A percentile compares a stretch with the other conserved stretches of the same genome.
phyloP scores from a whole-genome alignment of 2,113 vertebrate species.

The Eudyptes chrysolophus region DNA sequence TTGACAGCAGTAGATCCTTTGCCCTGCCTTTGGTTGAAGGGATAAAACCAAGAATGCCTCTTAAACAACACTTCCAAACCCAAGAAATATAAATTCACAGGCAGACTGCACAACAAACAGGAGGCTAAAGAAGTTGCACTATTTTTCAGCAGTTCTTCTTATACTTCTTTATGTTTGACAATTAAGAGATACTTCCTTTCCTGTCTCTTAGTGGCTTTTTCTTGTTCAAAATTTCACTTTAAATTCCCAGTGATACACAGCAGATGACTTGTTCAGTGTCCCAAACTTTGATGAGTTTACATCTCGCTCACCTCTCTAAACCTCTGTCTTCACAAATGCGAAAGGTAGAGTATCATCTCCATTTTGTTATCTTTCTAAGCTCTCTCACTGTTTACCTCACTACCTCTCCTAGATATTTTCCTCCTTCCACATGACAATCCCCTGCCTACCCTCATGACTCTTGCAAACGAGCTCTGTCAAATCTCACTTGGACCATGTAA shows the following conservation, averaged over 20 bases:
- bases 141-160: background rate
- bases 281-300: background rate
- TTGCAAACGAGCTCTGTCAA: background rate
- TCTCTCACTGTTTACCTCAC: background rate
- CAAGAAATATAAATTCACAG: background rate
- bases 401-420: background rate
- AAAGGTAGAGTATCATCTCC: background rate
- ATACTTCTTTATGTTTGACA: background rate
- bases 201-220: background rate
- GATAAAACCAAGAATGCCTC: background rate
- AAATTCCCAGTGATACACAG: background rate
- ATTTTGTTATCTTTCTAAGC: background rate
- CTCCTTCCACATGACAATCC: background rate
- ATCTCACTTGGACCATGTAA: accelerated
- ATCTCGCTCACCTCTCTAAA: background rate
- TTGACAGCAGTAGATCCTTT: background rate
- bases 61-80: background rate
- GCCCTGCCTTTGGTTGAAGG: background rate
- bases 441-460: background rate
- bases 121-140: background rate
- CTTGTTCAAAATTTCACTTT: background rate
- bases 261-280: background rate
- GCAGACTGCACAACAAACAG: background rate
- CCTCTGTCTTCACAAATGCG: background rate
- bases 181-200: background rate